Percentiles rank a stretch among this genome's conserved stretches.
Conservation (phyloP, 1,140 invertebrate genomes). For the Drosophila lacertosa region DNA sequence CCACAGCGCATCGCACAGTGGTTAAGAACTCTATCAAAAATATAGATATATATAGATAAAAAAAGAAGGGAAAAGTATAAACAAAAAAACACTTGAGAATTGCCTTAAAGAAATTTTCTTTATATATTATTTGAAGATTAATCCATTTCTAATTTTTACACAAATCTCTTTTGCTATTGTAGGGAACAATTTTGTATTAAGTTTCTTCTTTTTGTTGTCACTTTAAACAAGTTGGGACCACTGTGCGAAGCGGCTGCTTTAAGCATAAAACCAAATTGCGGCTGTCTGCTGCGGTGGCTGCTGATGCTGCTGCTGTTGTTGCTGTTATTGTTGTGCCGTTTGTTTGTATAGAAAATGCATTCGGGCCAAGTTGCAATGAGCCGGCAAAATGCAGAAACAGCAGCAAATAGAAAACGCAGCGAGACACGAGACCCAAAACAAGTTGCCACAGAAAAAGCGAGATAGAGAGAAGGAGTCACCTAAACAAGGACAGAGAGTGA, state of each 20-base stretch:
- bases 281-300: slow-evolving; percentile 52
- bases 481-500: slow-evolving; percentile 6
- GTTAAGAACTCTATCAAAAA: neutral
- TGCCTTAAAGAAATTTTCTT: too few species aligned
- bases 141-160: too few species aligned
- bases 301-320: slow-evolving; percentile 18
- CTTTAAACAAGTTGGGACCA: neutral
- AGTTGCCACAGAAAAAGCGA: slow-evolving; percentile 47
- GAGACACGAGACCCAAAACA: slow-evolving; percentile 49
- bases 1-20: slow-evolving; percentile 1
- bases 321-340: slow-evolving; percentile 27
- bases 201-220: too few species aligned
- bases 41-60: neutral
- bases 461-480: slow-evolving; percentile 10
- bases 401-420: slow-evolving; percentile 50
- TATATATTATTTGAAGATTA: too few species aligned
- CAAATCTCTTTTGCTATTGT: too few species aligned
- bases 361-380: slow-evolving; percentile 80
- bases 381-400: slow-evolving; percentile 75
- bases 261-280: slow-evolving; percentile 62
- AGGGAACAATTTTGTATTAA: too few species aligned
- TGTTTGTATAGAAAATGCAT: slow-evolving; percentile 80
- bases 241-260: slow-evolving; percentile 35
- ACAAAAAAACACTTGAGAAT: too few species aligned
- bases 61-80: neutral